These are phyloP conservation scores for Prosopocoilus inquinatus DNA, from an alignment of 2,888 invertebrate genomes.

Conservation along the genomic window DNA sequence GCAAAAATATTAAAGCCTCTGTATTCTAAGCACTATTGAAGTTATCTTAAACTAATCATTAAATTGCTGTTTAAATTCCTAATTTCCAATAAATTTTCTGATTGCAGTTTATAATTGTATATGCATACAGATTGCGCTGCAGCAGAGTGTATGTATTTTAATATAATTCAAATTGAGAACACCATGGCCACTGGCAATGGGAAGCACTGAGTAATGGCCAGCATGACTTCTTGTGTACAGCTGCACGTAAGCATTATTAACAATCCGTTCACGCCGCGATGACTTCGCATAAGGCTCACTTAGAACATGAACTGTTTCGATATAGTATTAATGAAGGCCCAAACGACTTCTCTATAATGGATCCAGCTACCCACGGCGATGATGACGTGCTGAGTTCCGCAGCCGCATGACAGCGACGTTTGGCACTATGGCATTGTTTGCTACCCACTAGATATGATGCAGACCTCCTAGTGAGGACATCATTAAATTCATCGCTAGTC, in stretches of 20 bases:
- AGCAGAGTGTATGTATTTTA: too few species aligned
- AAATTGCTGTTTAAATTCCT: too few species aligned
- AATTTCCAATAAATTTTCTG: too few species aligned
- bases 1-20: too few species aligned
- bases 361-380: constrained; percentile 2
- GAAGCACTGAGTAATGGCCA: neutral
- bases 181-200: too few species aligned
- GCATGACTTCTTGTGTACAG: constrained; percentile 10
- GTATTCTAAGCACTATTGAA: too few species aligned
- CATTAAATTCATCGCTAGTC: constrained; percentile 33
- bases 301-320: constrained; percentile 34
- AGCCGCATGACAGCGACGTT: constrained; percentile 20
- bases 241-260: constrained; percentile 20
- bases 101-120: too few species aligned
- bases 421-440: constrained; percentile 3
- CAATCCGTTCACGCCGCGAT: constrained; percentile 24
- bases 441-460: constrained; percentile 25
- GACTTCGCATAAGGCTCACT: constrained; percentile 18
- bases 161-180: too few species aligned
- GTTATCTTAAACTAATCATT: too few species aligned
- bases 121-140: too few species aligned
- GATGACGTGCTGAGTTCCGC: constrained; percentile 18
- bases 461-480: constrained; percentile 33
- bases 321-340: constrained; percentile 32
- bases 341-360: constrained; percentile 25